Base-by-base conservation (phyloP, 1,140 invertebrate genomes). In the Laupala kohalensis region DNA sequence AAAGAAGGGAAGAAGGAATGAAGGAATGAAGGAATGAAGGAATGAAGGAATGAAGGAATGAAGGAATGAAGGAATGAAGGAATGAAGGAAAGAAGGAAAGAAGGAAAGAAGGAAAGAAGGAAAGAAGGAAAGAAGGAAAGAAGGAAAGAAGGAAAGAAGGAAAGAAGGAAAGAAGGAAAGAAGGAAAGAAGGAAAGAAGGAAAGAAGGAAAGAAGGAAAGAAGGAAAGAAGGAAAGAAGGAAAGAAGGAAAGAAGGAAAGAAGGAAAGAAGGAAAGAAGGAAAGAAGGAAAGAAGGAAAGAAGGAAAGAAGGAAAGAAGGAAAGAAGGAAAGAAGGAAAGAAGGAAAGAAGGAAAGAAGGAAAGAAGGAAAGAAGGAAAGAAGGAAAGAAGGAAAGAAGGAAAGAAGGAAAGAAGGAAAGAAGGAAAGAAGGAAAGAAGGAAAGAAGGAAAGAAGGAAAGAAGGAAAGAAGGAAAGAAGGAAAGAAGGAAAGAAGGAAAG, bases 291-390 rank as follows among this genome's bases (percentile, higher is more conserved):
- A 23, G 65, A 67, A 67, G 24, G 65, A 67, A 67, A 23, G 65
- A 67, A 67, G 65, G 65, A 67, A 67, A 26, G 65, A 67, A 67
- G 65, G 65, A 67, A 67, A 23, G 65, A 67, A 12, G 65, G 65
- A 67, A 67, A 26, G 65, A 67, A 67, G 65, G 65, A 67, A n/a
- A n/a, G n/a, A n/a, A n/a, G n/a, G n/a, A n/a, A n/a, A 67, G 65
- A 23, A 67, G 9, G 65, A 67, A 67, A 26, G 65, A 67, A 67
- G 65, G 65, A 67, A 67, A 26, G 65, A 67, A 67, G 65, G 65
- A 67, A 67, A 23, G 65, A 67, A 12, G 65, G 65, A 67, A 67
- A 26, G 65, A 67, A 67, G 65, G 65, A 67, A 67, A 23, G 65
- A 67, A 67, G 24, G 65, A 67, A 67, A 23, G 65, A 67, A 67